Evolutionary conservation across 1,140 invertebrate species (phyloP).

Genomic region (Leptinotarsa undecemlineata): DNA sequence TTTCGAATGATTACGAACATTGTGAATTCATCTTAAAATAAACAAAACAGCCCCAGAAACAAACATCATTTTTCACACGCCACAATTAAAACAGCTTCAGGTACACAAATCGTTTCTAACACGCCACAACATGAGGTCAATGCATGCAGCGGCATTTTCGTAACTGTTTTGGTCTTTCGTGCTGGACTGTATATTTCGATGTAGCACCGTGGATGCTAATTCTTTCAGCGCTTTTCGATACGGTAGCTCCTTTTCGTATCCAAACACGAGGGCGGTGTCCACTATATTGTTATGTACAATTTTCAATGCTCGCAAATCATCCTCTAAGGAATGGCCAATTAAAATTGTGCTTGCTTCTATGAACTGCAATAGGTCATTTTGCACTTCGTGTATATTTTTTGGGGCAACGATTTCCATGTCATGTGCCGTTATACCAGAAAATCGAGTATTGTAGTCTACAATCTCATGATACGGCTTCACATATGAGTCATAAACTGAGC

Average conservation of each 20-base stretch:
- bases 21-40: too few species aligned
- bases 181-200: conserved; percentile 69
- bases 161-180: too few species aligned
- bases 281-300: conserved; percentile 83
- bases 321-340: conserved; percentile 93
- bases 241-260: conserved; percentile 77
- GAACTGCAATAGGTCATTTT: conserved; percentile 78
- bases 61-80: too few species aligned
- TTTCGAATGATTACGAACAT: too few species aligned
- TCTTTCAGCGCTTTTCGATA: conserved; percentile 77
- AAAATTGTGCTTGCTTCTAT: conserved; percentile 84
- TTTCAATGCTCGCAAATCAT: conserved; percentile 84
- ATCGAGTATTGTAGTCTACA: conserved; percentile 87
- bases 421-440: conserved; percentile 78
- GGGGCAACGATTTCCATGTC: conserved; percentile 43
- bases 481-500: too few species aligned
- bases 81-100: too few species aligned
- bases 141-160: conserved; percentile 16
- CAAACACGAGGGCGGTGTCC: conserved; percentile 86
- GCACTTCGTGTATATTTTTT: conserved; percentile 78
- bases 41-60: too few species aligned
- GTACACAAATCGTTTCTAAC: too few species aligned
- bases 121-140: too few species aligned
- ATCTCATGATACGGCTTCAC: conserved; percentile 57
- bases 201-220: conserved; percentile 71